Percentiles rank a stretch among this genome's conserved stretches.
Evolutionary conservation across 2,888 invertebrate genomes (phyloP).

Genomic region (Mesorhabditis spiculigera): DNA sequence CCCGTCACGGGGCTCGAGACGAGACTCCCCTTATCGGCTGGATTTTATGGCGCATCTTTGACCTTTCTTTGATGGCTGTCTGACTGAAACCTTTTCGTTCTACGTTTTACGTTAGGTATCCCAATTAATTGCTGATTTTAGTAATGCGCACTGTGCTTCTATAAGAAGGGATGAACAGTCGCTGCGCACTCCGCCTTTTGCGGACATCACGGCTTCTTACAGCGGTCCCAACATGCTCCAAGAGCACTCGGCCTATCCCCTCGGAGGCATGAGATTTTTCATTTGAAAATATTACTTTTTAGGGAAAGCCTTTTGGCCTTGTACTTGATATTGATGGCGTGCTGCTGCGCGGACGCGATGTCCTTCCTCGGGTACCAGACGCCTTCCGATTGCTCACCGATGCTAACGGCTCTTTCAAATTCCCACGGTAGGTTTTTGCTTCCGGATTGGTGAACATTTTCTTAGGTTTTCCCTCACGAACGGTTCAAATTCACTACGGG

Average conservation of each 20-base stretch:
- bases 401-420: conserved; percentile 65
- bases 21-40: too few relatives aligned
- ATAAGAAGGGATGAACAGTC: too few relatives aligned
- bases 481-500: conserved; percentile 67
- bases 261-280: not conserved
- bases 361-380: conserved; percentile 67
- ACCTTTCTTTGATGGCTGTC: too few relatives aligned
- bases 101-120: too few relatives aligned
- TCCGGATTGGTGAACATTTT: not conserved
- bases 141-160: too few relatives aligned
- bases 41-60: too few relatives aligned
- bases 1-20: too few relatives aligned
- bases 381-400: conserved; percentile 66
- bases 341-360: conserved; percentile 67
- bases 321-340: conserved; percentile 72
- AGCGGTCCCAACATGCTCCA: not conserved
- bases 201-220: too few relatives aligned
- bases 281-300: not conserved
- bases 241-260: not conserved
- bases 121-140: too few relatives aligned
- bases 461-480: conserved; percentile 67
- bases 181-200: too few relatives aligned
- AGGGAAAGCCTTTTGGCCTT: conserved; percentile 65
- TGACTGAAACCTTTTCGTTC: too few relatives aligned
- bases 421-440: conserved; percentile 61